phyloP scores from a whole-genome alignment of 2,797 vertebrate species.

The Podargus strigoides region DNA sequence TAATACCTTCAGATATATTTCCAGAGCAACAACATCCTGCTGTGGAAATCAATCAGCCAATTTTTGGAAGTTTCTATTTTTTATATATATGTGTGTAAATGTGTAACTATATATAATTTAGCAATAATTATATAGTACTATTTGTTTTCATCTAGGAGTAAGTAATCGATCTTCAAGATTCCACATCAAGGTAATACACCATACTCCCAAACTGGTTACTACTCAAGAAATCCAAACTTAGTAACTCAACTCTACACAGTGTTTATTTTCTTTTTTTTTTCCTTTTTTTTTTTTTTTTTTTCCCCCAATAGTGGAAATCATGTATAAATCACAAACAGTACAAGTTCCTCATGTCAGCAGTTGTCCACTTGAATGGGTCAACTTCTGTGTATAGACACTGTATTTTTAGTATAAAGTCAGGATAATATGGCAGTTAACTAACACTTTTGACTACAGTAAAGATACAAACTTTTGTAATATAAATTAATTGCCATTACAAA shows the following conservation, averaged over 20 bases:
- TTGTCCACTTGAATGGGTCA: slow-evolving; percentile 57
- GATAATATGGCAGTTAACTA: slow-evolving; percentile 68
- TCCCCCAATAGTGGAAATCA: slow-evolving; percentile 71
- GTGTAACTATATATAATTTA: not conserved
- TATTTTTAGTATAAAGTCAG: slow-evolving; percentile 77
- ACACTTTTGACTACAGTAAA: slow-evolving; percentile 68
- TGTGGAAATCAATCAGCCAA: not conserved
- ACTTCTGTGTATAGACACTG: slow-evolving; percentile 59
- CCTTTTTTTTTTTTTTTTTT: not conserved
- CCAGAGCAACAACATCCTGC: not conserved
- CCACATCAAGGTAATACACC: slow-evolving; percentile 1
- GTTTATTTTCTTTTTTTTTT: slow-evolving; percentile 72
- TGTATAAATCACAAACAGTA: slow-evolving; percentile 71
- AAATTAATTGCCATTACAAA: slow-evolving; percentile 82
- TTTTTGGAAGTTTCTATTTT: not conserved
- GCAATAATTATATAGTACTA: not conserved
- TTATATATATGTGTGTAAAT: not conserved
- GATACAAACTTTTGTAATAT: slow-evolving; percentile 79
- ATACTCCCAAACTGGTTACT: not conserved
- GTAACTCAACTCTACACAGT: slow-evolving; percentile 55
- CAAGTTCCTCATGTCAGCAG: slow-evolving; percentile 60
- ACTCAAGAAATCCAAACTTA: slow-evolving; percentile 54
- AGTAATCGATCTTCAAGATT: slow-evolving; percentile 28
- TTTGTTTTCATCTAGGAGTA: slow-evolving; percentile 15
- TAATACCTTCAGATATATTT: not conserved